A percentile compares a stretch with the other conserved stretches of the same genome.
Evolutionary conservation across 2,888 invertebrate genomes (phyloP).

Genomic region (Meloe dianella): DNA sequence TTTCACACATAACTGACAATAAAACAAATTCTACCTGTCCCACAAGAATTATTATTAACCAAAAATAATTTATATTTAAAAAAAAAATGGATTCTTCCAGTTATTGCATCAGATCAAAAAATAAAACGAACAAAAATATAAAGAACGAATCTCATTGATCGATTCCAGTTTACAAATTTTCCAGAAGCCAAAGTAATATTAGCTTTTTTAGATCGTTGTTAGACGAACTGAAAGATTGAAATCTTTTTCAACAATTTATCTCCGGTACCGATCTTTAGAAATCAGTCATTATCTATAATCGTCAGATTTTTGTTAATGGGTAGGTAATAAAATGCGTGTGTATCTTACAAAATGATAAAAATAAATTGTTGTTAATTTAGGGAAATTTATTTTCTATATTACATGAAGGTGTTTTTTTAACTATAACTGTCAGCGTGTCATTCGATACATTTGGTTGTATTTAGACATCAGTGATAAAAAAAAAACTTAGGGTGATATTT

Average conservation of each 20-base stretch:
- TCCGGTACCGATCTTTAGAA: slow-evolving; percentile 3
- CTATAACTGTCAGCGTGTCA: slow-evolving; percentile 48
- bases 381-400: neutral
- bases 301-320: slow-evolving; percentile 2
- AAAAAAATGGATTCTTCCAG: slow-evolving; percentile 5
- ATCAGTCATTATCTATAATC: slow-evolving; percentile 11
- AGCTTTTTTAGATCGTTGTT: neutral
- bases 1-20: slow-evolving; percentile 10
- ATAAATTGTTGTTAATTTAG: neutral
- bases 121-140: neutral
- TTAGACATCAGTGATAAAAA: slow-evolving; percentile 44
- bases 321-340: neutral
- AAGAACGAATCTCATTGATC: neutral
- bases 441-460: slow-evolving; percentile 44
- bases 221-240: neutral
- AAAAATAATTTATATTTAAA: neutral
- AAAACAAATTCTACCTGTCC: neutral
- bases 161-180: neutral
- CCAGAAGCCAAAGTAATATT: neutral
- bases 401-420: slow-evolving; percentile 28
- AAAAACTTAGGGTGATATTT: slow-evolving; percentile 21
- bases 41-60: slow-evolving; percentile 5
- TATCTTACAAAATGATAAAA: neutral
- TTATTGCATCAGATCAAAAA: neutral
- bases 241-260: neutral